Conservation (phyloP, 2,888 invertebrate species). For the Diadegma fenestrale region DNA sequence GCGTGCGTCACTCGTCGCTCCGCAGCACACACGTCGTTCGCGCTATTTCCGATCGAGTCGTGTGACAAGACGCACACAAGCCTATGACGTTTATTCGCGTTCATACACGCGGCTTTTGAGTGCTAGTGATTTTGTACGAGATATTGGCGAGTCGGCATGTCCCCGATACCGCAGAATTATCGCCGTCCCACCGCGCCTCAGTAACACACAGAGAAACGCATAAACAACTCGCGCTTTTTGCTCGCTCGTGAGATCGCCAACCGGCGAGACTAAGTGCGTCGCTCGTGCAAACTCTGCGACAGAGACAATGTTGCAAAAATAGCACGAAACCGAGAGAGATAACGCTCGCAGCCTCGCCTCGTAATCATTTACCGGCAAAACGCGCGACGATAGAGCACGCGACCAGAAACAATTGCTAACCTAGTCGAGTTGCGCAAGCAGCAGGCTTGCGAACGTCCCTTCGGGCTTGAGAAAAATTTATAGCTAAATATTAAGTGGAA, state of each 20-base stretch:
- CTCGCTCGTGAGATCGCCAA: constrained; percentile 7
- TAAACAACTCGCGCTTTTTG: background rate
- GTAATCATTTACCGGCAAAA: constrained; percentile 72
- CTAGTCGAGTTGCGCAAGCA: constrained; percentile 32
- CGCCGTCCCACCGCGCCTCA: constrained; percentile 56
- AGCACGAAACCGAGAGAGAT: background rate
- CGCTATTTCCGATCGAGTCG: constrained; percentile 79
- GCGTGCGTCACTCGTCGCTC: constrained; percentile 79
- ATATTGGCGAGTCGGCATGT: constrained; percentile 57
- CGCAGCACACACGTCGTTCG: constrained; percentile 69
- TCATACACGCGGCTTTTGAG: constrained; percentile 24
- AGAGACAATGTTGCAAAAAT: background rate
- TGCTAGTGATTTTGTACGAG: constrained; percentile 43
- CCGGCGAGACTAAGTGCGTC: background rate
- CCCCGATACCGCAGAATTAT: constrained; percentile 66
- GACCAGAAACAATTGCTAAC: constrained; percentile 73
- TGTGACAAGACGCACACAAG: constrained; percentile 71
- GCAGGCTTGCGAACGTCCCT: background rate
- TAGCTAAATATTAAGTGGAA: background rate
- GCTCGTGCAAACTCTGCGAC: background rate
- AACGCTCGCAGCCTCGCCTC: constrained; percentile 68
- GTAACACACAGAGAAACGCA: constrained; percentile 49
- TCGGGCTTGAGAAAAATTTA: background rate
- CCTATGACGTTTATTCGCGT: constrained; percentile 1
- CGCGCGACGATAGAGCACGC: constrained; percentile 52